A percentile compares a stretch with the other conserved stretches of the same genome.
Conservation (phyloP, 2,888 invertebrate species). For the Anoncus sp. region DNA sequence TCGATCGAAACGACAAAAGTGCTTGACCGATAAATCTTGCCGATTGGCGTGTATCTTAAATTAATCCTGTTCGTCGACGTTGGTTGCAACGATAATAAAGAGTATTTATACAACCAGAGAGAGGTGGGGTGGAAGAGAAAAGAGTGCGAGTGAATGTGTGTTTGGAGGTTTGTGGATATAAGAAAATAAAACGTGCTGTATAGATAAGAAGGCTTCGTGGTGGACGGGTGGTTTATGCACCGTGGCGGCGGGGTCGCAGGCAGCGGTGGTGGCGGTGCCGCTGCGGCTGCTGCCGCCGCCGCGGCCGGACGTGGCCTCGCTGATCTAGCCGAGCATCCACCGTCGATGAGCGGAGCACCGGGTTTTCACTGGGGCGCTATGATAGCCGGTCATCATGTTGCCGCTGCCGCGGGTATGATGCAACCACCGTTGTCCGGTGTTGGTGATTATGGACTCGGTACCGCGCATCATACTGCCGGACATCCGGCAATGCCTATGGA, state of each 20-base stretch:
- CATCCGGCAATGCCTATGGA: slow-evolving; percentile 92
- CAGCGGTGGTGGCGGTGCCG: slow-evolving; percentile 87
- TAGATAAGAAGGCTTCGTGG: slow-evolving; percentile 71
- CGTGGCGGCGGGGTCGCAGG: slow-evolving; percentile 90
- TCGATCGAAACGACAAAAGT: slow-evolving; percentile 15
- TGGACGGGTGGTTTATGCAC: slow-evolving; percentile 88
- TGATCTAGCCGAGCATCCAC: slow-evolving; percentile 84
- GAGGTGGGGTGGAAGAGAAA: slow-evolving; percentile 5
- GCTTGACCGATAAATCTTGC: slow-evolving; percentile 16
- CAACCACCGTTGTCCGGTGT: slow-evolving; percentile 83
- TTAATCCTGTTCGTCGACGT: slow-evolving; percentile 14
- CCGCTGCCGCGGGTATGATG: slow-evolving; percentile 86
- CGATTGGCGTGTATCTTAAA: not conserved
- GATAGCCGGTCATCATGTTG: slow-evolving; percentile 83
- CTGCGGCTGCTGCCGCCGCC: slow-evolving; percentile 84
- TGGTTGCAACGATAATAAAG: slow-evolving; percentile 10
- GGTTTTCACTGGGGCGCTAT: slow-evolving; percentile 82
- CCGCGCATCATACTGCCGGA: slow-evolving; percentile 85
- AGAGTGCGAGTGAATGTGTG: slow-evolving; percentile 48
- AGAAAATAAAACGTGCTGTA: slow-evolving; percentile 48
- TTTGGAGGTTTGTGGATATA: slow-evolving; percentile 48
- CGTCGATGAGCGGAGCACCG: slow-evolving; percentile 75
- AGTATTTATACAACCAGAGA: not conserved
- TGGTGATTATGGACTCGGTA: slow-evolving; percentile 76
- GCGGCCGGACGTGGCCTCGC: slow-evolving; percentile 89